These are phyloP conservation scores for Leptinotarsa texana DNA, from an alignment of 1,140 invertebrate species.

Conservation along the genomic window DNA sequence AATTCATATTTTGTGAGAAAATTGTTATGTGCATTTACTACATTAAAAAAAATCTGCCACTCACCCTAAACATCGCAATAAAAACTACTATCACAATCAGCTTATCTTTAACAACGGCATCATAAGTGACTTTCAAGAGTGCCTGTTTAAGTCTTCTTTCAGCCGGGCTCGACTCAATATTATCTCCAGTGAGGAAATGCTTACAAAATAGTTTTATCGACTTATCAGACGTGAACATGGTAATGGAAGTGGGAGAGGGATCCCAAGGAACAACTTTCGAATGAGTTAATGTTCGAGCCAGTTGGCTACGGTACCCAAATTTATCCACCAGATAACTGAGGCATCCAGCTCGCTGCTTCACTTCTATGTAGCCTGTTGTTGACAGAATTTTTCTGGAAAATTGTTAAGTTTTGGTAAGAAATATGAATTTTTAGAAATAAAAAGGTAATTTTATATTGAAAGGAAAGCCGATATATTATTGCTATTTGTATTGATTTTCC, in stretches of 20 bases:
- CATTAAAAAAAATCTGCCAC: conserved; percentile 28
- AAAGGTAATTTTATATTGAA: too few relatives aligned
- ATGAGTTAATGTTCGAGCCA: conserved; percentile 81
- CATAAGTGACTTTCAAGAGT: conserved; percentile 78
- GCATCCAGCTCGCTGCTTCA: conserved; percentile 88
- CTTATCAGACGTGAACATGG: conserved; percentile 70
- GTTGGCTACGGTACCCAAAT: conserved; percentile 79
- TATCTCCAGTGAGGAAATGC: conserved; percentile 62
- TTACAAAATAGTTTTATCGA: conserved; percentile 68
- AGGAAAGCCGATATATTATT: too few relatives aligned
- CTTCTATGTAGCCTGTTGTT: conserved; percentile 73
- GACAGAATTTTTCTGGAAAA: conserved; percentile 50
- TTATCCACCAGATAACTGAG: conserved; percentile 88
- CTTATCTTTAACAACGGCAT: conserved; percentile 86
- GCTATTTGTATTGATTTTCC: too few relatives aligned
- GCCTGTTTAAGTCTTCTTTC: conserved; percentile 66
- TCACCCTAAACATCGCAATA: conserved; percentile 71
- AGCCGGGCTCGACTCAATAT: conserved; percentile 23
- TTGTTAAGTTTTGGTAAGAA: too few relatives aligned
- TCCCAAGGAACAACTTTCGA: conserved; percentile 75
- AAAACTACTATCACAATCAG: conserved; percentile 77
- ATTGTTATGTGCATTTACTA: background rate
- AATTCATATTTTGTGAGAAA: background rate
- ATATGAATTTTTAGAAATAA: too few relatives aligned
- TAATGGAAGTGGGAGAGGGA: conserved; percentile 63